phyloP scores from a whole-genome alignment of 1,140 invertebrate genomes.

The Drosophila ohnishii region DNA sequence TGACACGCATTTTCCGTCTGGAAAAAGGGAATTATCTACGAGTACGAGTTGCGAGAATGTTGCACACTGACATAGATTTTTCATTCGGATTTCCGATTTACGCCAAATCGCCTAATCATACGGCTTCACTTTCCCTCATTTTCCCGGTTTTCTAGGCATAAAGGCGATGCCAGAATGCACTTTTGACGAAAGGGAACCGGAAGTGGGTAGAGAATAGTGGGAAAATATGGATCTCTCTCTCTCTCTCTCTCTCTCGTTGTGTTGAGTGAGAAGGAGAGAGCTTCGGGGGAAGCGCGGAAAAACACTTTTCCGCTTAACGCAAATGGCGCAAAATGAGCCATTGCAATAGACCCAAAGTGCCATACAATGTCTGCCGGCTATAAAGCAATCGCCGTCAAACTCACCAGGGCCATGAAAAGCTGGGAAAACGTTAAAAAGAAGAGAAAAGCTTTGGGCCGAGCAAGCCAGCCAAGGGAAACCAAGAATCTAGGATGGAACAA shows the following conservation, averaged over 20 bases:
- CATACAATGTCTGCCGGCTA: slow-evolving; percentile 27
- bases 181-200: slow-evolving; percentile 3
- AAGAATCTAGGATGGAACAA: neutral
- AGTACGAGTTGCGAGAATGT: too few relatives aligned
- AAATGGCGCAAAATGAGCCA: slow-evolving; percentile 42
- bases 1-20: slow-evolving; percentile 51
- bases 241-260: neutral
- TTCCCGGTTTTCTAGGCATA: neutral
- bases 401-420: slow-evolving; percentile 1
- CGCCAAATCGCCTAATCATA: slow-evolving; percentile 69
- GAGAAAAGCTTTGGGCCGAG: neutral
- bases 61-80: slow-evolving; percentile 48
- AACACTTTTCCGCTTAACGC: slow-evolving; percentile 21
- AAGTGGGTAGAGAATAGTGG: neutral
- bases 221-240: slow-evolving; percentile 2
- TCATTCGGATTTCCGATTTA: slow-evolving; percentile 48
- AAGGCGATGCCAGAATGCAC: slow-evolving; percentile 2
- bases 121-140: neutral
- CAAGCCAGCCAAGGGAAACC: neutral
- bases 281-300: slow-evolving; percentile 1
- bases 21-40: slow-evolving; percentile 16
- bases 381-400: slow-evolving; percentile 28
- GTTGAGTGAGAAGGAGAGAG: neutral
- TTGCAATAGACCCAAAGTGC: slow-evolving; percentile 35
- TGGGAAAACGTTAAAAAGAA: neutral